These are phyloP conservation scores for Dendrolimus kikuchii DNA, from an alignment of 1,140 invertebrate genomes.

Conservation along the genomic window DNA sequence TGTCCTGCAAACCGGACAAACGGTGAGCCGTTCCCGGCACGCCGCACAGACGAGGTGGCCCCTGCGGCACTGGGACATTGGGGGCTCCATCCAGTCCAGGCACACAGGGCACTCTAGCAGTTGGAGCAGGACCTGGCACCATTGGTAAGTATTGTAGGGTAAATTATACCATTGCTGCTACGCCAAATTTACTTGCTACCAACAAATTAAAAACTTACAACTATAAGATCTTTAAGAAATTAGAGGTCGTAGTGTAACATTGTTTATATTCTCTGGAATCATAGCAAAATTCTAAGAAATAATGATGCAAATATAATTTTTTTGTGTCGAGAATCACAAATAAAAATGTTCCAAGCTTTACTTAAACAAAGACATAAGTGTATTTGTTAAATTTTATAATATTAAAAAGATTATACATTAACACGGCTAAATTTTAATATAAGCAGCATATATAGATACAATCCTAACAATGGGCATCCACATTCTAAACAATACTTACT, in stretches of 20 bases:
- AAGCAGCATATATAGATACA: slow-evolving; percentile 1
- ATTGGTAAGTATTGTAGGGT: no score
- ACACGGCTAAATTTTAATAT: not conserved
- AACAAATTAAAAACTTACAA: no score
- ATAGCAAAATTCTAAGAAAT: no score
- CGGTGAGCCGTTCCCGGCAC: slow-evolving; percentile 58
- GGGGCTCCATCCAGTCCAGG: slow-evolving; percentile 72
- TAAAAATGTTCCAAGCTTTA: no score
- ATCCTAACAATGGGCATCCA: not conserved
- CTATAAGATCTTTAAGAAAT: no score
- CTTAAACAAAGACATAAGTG: no score
- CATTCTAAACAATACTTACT: slow-evolving; percentile 13
- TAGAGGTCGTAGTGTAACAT: no score
- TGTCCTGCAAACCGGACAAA: slow-evolving; percentile 69
- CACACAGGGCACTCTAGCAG: slow-evolving; percentile 74
- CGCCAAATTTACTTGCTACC: no score
- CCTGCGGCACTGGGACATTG: slow-evolving; percentile 71
- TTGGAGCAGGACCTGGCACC: slow-evolving; percentile 48
- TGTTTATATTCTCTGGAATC: no score
- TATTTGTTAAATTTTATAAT: not conserved
- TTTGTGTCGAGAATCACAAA: no score
- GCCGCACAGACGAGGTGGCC: slow-evolving; percentile 68
- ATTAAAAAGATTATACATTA: not conserved
- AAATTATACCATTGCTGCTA: no score
- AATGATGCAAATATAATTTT: no score